A percentile compares a stretch with the other conserved stretches of the same genome.
These are phyloP conservation scores for Mesodorylaimus sp. DNA, from an alignment of 2,888 invertebrate genomes.

Conservation along the genomic window DNA sequence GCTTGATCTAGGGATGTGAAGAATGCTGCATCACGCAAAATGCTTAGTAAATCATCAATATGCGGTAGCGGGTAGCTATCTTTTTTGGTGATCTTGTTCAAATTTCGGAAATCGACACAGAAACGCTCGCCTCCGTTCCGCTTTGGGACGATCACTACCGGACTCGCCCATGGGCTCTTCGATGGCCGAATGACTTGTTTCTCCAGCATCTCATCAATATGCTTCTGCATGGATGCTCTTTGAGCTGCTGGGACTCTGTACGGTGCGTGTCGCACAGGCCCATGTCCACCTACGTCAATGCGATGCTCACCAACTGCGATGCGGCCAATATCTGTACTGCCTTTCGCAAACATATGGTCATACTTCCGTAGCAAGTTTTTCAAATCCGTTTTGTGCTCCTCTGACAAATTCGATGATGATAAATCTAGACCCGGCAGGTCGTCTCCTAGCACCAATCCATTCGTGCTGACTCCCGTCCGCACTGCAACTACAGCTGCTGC, in stretches of 20 bases:
- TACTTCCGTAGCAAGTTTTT: too few relatives aligned
- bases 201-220: not conserved
- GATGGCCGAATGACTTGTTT: constrained; percentile 8
- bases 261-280: not conserved
- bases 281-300: not conserved
- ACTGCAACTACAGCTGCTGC: too few relatives aligned
- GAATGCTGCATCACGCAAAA: constrained; percentile 7
- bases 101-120: not conserved
- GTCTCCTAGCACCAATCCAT: too few relatives aligned
- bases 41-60: constrained; percentile 10
- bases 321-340: not conserved
- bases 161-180: constrained; percentile 10
- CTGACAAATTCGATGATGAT: too few relatives aligned
- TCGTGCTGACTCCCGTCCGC: too few relatives aligned
- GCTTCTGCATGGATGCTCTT: not conserved
- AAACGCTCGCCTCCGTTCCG: constrained; percentile 15
- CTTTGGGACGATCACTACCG: constrained; percentile 20
- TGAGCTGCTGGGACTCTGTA: not conserved
- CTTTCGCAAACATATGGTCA: not conserved
- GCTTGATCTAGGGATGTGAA: constrained; percentile 12
- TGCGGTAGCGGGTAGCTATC: constrained; percentile 12
- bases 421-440: too few relatives aligned
- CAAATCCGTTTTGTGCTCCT: too few relatives aligned
- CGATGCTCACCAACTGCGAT: not conserved
- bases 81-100: constrained; percentile 8